Base-by-base conservation (phyloP, 2,113 vertebrate genomes). In the Bubo blakistoni region DNA sequence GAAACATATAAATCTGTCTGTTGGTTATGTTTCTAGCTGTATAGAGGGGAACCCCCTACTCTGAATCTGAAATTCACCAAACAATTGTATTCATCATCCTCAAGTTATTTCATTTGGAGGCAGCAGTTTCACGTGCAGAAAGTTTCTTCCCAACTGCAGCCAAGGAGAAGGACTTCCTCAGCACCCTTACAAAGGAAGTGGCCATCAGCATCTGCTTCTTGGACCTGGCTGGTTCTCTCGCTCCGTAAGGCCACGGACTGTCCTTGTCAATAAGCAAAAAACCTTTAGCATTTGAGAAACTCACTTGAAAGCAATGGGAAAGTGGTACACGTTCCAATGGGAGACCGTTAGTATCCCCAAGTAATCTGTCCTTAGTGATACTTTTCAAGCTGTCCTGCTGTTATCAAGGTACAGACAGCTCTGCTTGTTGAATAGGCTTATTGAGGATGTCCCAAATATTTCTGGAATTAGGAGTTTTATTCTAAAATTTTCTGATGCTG, bases 211-310 rank as follows among this genome's bases (percentile, higher is more conserved):
- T 52, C 55, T 70, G 12, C 47, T 76, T 79, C 57, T 58, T 4
- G 12, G 55, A 46, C 27, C 42, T 47, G 79, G 59, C 36, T 63
- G 29, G 36, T 63, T 67, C 16, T 82, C 9, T 8, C 0, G 3
- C 24, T 49, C 51, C 0, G 0, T n/a, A n/a, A 72, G 40, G 51
- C 26, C 44, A 13, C 1, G 1, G 46, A 29, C 40, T 63, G 22
- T 52, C 63, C 58, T 69, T 86, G 44, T 47, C 38, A 36, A 5
- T 20, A n/a, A 76, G 34, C 26, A 72, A 80, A 88, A 83, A 83
- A 16, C 14, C 30, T 47, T 49, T 7, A 54, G 20, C 20, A 5
- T 20, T 57, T 81, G 55, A 65, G 30, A 73, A 77, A 24, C 20
- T 73, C 36, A 27, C 32, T 34, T 27, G 52, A 67, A 71, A 59